Base-by-base conservation (phyloP, 1,140 invertebrate genomes). In the Zaprionus kolodkinae region DNA sequence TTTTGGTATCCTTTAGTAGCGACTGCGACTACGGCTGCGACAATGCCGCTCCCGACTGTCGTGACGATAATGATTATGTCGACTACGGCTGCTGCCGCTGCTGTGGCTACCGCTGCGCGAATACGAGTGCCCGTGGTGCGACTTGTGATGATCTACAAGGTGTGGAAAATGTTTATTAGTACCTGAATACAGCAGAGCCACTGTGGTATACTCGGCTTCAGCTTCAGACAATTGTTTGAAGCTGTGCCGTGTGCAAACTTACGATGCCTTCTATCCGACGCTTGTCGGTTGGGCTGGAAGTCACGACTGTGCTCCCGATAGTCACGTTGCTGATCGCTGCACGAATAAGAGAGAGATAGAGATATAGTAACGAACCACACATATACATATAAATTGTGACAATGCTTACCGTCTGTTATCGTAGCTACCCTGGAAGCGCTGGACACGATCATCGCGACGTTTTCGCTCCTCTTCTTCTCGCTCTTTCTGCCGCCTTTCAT, bases 391-490 rank as follows among this genome's bases (percentile, higher is more conserved):
- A 45, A 45, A n/a, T 2, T 0, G n/a, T 1, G 9, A 15, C 45
- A 72, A 48, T 36, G 13, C 56, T 77, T 76, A 92, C 91, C 91
- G 78, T 56, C 92, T 93, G 54, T 91, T 87, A 17, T 92, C 93
- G 91, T 93, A 94, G 73, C 83, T 86, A 13, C 36, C 72, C 17
- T 70, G 92, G 62, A 93, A 93, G 71, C 68, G 93, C 90, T 72
- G 94, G 93, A 76, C 93, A 92, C 95, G 93, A 54, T 95, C 95
- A 69, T 95, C 95, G 12, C 95, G 93, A n/a, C 95, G 93, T 35
- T 93, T 93, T 45, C 94, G 94, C 72, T 96, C 95, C 73, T 95
- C 95, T 68, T 95, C 95, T 73, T 95, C 95, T 54, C 95, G 94
- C 59, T 95, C 95, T 79, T 95, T 95, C 61, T 96, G 95, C 1